Evolutionary conservation across 2,113 vertebrate species (phyloP).

Genomic region (Cinclus cinclus): DNA sequence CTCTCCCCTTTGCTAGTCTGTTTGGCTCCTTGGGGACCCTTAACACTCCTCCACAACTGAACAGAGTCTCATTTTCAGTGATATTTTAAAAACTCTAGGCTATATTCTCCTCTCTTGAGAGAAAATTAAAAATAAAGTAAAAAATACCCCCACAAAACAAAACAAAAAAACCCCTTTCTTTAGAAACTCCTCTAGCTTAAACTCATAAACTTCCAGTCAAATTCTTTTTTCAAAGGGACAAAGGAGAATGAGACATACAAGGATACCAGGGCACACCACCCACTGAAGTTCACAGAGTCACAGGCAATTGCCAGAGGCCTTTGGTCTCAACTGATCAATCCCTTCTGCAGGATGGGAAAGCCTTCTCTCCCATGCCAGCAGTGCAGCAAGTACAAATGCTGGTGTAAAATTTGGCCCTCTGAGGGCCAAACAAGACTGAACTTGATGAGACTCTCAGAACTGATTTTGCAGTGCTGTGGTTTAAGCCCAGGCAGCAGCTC

Average conservation of each 20-base stretch:
- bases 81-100: conserved; percentile 49
- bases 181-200: neutral
- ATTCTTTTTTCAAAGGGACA: neutral
- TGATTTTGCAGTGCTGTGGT: accelerated
- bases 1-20: conserved; percentile 12
- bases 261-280: neutral
- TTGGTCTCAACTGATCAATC: neutral
- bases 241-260: neutral
- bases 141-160: neutral
- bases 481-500: neutral
- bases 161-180: neutral
- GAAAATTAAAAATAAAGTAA: neutral
- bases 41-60: conserved; percentile 6
- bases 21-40: conserved; percentile 14
- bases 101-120: conserved; percentile 35
- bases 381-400: accelerated
- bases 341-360: neutral
- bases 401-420: accelerated
- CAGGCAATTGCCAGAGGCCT: neutral
- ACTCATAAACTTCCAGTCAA: neutral
- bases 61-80: conserved; percentile 17
- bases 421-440: neutral
- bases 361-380: accelerated
- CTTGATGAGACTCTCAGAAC: accelerated
- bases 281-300: neutral